Evolutionary conservation across 2,888 invertebrate species (phyloP), one percentile per base, ranked within the genome.

Genomic region (Epinotia nisella): DNA sequence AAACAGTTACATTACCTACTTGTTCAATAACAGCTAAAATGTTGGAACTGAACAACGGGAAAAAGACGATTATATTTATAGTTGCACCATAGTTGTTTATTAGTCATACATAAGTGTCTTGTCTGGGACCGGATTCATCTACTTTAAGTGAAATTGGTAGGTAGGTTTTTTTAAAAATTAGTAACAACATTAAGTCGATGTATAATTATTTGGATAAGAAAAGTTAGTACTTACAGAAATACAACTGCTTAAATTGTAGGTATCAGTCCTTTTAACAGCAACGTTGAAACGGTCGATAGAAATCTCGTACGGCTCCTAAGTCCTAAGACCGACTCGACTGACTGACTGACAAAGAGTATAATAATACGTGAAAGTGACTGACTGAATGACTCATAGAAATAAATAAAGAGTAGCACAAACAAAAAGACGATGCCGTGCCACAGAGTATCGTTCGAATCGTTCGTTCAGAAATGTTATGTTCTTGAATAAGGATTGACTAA

Each of bases 391-490:
- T 11, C 15, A 35, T 15, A 13, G 13, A 29, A 24, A 29, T 56
- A 29, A 56, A 56, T 56, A 58, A 58, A 58, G 1, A 35, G 35
- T 60, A 13, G 53, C 10, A 19, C 17, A 53, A 17, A 17, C 17
- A 53, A n/a, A n/a, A n/a, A 19, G 9, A 19, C 53, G 53, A 51
- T 51, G 51, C 17, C 13, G 51, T 11, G 19, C 64, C 64, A 64
- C 51, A 64, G 64, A 35, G 13, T 35, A 29, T n/a, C n/a, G n/a
- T n/a, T n/a, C 21, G 55, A 56, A 21, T 41, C 41, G 15, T 65
- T 55, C 65, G 66, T 66, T 56, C 66, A 41, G 66, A 66, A 66
- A 66, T 56, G 5, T n/a, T n/a, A n/a, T n/a, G n/a, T n/a, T n/a
- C 21, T n/a, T 5, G 5, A 51, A 5, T 66, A 56, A 13, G 39